Evolutionary conservation across 1,140 invertebrate species (phyloP).

Genomic region (Colletes gigas): DNA sequence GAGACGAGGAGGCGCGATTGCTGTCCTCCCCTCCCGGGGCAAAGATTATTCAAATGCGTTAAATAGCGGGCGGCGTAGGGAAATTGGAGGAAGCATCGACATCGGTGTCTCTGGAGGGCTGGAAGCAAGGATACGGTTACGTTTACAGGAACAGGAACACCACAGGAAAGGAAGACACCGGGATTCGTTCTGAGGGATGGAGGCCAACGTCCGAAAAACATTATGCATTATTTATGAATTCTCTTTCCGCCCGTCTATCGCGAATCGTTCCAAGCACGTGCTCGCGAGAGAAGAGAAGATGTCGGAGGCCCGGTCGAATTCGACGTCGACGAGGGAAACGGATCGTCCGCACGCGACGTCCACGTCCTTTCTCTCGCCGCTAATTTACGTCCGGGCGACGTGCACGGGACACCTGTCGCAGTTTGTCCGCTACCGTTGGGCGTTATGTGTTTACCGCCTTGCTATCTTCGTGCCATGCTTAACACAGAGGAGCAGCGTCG

Average conservation of each 20-base stretch:
- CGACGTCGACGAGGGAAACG: background rate
- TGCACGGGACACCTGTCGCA: constrained; percentile 56
- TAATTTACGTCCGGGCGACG: constrained; percentile 44
- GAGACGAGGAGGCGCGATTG: background rate
- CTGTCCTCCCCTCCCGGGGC: background rate
- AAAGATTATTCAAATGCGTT: constrained; percentile 54
- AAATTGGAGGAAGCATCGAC: constrained; percentile 39
- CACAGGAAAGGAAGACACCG: constrained; percentile 24
- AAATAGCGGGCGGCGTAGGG: constrained; percentile 50
- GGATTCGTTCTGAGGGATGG: constrained; percentile 53
- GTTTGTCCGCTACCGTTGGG: constrained; percentile 50
- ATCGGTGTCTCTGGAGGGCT: constrained; percentile 22
- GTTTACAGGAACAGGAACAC: background rate
- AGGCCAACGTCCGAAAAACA: constrained; percentile 78
- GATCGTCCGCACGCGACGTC: background rate
- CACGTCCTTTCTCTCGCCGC: background rate
- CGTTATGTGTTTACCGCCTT: constrained; percentile 47
- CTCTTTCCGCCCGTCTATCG: constrained; percentile 51
- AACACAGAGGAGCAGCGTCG: constrained; percentile 31
- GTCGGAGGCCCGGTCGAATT: background rate
- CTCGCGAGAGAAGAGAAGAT: background rate
- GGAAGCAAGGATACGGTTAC: constrained; percentile 6
- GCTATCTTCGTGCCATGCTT: constrained; percentile 51
- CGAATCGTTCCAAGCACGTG: constrained; percentile 29
- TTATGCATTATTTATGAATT: constrained; percentile 76